phyloP scores from a whole-genome alignment of 2,888 invertebrate species.

The Trachelus iudaicus region DNA sequence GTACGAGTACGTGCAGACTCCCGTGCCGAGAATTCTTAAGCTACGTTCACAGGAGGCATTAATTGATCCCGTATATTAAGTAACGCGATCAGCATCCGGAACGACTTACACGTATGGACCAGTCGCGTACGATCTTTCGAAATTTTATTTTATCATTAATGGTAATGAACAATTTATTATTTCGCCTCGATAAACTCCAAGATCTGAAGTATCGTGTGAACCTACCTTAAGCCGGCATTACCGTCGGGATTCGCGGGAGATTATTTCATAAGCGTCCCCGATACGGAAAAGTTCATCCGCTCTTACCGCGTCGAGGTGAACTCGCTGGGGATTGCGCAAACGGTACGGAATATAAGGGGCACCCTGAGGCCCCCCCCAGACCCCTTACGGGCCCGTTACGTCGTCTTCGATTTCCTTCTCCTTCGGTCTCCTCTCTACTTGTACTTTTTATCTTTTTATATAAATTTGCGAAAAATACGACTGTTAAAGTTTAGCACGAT shows the following conservation, averaged over 20 bases:
- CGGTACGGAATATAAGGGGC: constrained; percentile 6
- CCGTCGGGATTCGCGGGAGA: constrained; percentile 34
- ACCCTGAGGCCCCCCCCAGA: not conserved
- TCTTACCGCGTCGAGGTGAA: constrained; percentile 38
- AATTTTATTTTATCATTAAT: not conserved
- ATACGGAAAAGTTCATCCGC: constrained; percentile 59
- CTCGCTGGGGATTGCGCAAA: constrained; percentile 45
- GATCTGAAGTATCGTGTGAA: constrained; percentile 1
- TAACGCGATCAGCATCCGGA: not conserved
- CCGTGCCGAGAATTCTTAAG: not conserved
- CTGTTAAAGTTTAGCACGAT: not conserved
- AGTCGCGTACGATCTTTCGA: not conserved
- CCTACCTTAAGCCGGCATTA: constrained; percentile 1
- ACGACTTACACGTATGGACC: not conserved
- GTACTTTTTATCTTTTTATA: not conserved
- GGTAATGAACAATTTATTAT: not conserved
- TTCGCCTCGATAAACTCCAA: not conserved
- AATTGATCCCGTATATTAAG: not conserved
- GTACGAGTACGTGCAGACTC: constrained; percentile 8
- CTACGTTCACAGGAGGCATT: not conserved
- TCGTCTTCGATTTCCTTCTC: not conserved
- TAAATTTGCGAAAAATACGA: not conserved
- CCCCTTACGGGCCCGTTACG: constrained; percentile 1
- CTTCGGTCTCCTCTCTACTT: not conserved
- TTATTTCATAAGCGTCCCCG: constrained; percentile 61